Conservation (phyloP, 2,797 vertebrate genomes). For the Botia almorhae region DNA sequence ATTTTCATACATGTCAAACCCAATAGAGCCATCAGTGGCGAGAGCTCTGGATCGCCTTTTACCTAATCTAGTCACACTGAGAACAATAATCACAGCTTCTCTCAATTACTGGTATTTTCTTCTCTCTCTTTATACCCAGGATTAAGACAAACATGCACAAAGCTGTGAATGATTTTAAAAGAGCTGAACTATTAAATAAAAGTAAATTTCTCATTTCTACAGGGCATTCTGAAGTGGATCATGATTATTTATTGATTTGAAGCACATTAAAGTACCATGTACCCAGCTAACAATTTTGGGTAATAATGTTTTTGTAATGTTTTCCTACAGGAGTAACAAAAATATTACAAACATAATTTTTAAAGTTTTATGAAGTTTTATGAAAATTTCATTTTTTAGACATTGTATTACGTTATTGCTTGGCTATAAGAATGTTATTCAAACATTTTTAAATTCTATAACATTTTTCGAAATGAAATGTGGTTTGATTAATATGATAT, state of each 20-base stretch:
- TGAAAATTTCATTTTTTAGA: too few relatives aligned
- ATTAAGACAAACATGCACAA: conserved; percentile 25
- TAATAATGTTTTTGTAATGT: too few relatives aligned
- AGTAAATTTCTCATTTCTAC: conserved; percentile 6
- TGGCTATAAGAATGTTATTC: too few relatives aligned
- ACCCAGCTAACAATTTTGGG: too few relatives aligned
- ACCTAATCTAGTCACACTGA: conserved; percentile 70
- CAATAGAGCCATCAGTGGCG: conserved; percentile 58
- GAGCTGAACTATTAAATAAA: conserved; percentile 65
- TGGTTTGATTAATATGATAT: too few relatives aligned
- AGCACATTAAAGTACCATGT: too few relatives aligned
- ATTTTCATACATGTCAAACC: conserved; percentile 63
- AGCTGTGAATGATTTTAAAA: conserved; percentile 57
- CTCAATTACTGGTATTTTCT: conserved; percentile 32
- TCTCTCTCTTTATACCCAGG: conserved; percentile 1
- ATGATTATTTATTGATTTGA: conserved; percentile 62
- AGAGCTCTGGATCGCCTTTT: conserved; percentile 55
- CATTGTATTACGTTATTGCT: too few relatives aligned
- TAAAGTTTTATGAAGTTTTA: too few relatives aligned
- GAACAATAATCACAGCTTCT: conserved; percentile 67
- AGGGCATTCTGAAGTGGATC: conserved; percentile 48
- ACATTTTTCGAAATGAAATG: too few relatives aligned
- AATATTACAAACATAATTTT: too few relatives aligned
- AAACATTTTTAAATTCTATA: too few relatives aligned
- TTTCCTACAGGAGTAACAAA: too few relatives aligned